These are phyloP conservation scores for Muricea muricata DNA, from an alignment of 92 coral and sea anemone species.

Conservation along the genomic window DNA sequence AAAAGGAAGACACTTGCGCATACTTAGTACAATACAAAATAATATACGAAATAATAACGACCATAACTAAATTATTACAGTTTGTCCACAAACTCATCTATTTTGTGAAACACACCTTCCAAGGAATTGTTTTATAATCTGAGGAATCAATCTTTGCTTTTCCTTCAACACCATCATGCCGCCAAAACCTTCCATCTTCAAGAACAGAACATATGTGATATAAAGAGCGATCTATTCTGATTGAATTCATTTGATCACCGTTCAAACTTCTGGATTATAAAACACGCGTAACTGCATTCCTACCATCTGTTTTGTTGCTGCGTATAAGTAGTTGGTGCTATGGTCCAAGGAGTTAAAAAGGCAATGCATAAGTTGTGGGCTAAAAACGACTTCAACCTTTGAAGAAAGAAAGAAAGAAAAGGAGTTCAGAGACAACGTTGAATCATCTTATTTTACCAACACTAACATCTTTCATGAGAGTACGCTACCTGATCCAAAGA, in stretches of 20 bases:
- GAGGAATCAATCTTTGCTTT: constrained; percentile 62
- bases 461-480: too few species aligned
- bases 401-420: background rate
- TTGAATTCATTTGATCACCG: too few species aligned
- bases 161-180: constrained; percentile 35
- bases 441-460: too few species aligned
- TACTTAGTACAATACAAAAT: too few species aligned
- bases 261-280: too few species aligned
- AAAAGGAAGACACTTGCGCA: too few species aligned
- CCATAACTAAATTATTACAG: too few species aligned
- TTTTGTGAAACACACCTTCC: constrained; percentile 67
- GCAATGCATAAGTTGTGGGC: constrained; percentile 72
- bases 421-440: too few species aligned
- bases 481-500: constrained; percentile 69
- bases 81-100: too few species aligned
- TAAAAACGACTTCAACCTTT: constrained; percentile 70
- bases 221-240: too few species aligned
- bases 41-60: too few species aligned
- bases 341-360: constrained; percentile 74
- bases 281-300: too few species aligned
- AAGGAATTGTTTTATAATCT: constrained; percentile 70
- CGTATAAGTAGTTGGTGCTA: constrained; percentile 72
- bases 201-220: background rate
- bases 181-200: constrained; percentile 29
- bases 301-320: constrained; percentile 81